phyloP scores from a whole-genome alignment of 2,888 invertebrate species.

The Leptinotarsa haldemani region DNA sequence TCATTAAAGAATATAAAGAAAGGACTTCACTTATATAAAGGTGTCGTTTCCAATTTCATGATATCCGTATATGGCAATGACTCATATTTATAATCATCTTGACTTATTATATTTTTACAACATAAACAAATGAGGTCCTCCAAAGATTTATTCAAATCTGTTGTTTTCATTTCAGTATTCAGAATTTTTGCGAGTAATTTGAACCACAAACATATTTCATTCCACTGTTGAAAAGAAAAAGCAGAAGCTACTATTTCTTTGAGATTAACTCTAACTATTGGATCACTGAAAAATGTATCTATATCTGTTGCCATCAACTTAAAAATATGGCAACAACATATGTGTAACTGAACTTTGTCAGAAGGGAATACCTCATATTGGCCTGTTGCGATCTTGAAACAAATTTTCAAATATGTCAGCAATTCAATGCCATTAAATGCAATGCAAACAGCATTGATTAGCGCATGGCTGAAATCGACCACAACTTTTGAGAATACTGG shows the following conservation, averaged over 20 bases:
- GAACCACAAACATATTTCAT: constrained; percentile 26
- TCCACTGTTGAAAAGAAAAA: constrained; percentile 15
- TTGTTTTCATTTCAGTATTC: constrained; percentile 16
- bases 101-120: constrained; percentile 15
- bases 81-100: constrained; percentile 3
- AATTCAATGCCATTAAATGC: constrained; percentile 1
- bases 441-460: constrained; percentile 19
- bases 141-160: constrained; percentile 11
- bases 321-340: constrained; percentile 22
- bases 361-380: neutral
- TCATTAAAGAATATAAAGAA: constrained; percentile 9
- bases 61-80: neutral
- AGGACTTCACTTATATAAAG: constrained; percentile 8
- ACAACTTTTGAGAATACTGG: constrained; percentile 15
- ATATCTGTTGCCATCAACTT: constrained; percentile 23
- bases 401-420: constrained; percentile 13
- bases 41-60: neutral
- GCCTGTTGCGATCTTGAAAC: constrained; percentile 11
- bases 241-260: constrained; percentile 24
- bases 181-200: constrained; percentile 19
- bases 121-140: constrained; percentile 26
- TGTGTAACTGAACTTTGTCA: neutral
- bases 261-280: neutral
- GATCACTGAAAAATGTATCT: constrained; percentile 4
- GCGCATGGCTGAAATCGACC: constrained; percentile 11